Evolutionary conservation across 2,113 vertebrate genomes (phyloP), one percentile per base, ranked within the genome.

Genomic region (Ciconia maguari): DNA sequence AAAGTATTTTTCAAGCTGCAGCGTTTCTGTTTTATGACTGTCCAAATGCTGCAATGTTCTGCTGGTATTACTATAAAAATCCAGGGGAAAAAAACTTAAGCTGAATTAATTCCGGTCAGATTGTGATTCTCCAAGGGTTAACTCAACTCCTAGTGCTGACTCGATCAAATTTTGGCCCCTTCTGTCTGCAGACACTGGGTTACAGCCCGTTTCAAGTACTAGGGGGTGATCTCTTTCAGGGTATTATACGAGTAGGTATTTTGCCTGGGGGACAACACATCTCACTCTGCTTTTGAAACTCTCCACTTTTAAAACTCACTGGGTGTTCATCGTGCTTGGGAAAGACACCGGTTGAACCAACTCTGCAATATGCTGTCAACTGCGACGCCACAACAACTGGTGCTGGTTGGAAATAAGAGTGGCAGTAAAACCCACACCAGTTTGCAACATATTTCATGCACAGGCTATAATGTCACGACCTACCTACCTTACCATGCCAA

Each of bases 1-100:
- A 7, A 91, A 93, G 93, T 77, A 57, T 80, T 96, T 95, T 90
- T 89, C 93, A 95, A 95, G 90, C 87, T 95, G 89, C n/a, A 88
- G 48, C 25, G 1, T 89, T 95, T 89, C 68, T 71, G 64, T 48
- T 93, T 93, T 87, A 86, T 72, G 71, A 32, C 82, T 81, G 88
- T 78, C 79, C 90, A 96, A 94, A 46, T 8, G 18, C 85, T 96
- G 76, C 86, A 82, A 17, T 0, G 0, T 96, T 96, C 86, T 79
- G 80, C 72, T 87, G 69, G 41, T 76, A 84, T 49, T 74, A 34
- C 61, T 62, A 48, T 55, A 86, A 96, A 81, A 94, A 94, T 54
- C 61, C 62, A 70, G 34, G 52, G 51, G 13, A 69, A 87, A 87
- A 87, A 83, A 89, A 13, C 21, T 54, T 44, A 25, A 85, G 11